Conservation (phyloP, 2,113 vertebrate genomes). For the Macroglossus sobrinus region DNA sequence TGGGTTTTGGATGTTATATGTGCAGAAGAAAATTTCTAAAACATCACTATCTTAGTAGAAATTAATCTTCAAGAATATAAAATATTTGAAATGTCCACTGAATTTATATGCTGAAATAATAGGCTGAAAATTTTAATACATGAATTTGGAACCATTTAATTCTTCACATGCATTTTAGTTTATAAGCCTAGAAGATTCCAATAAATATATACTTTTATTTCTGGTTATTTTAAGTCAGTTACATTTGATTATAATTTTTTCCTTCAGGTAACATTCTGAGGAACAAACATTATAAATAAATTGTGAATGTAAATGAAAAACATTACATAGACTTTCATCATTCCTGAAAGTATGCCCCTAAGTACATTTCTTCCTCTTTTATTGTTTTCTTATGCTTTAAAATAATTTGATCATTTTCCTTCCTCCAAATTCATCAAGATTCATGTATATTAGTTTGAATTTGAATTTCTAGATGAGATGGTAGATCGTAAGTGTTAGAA, state of each 20-base stretch:
- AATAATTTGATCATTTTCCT: constrained; percentile 62
- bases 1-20: neutral
- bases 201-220: constrained; percentile 53
- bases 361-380: constrained; percentile 37
- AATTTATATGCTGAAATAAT: neutral
- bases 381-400: constrained; percentile 58
- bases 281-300: constrained; percentile 73
- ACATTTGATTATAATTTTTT: constrained; percentile 71
- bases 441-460: constrained; percentile 49
- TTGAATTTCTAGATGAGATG: constrained; percentile 63
- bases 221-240: constrained; percentile 64
- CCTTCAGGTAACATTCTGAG: constrained; percentile 73
- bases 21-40: constrained; percentile 16
- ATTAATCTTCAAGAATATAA: constrained; percentile 18
- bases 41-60: neutral
- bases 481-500: constrained; percentile 52
- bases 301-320: constrained; percentile 67
- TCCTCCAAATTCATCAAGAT: constrained; percentile 61
- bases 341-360: constrained; percentile 62
- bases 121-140: neutral
- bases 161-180: neutral
- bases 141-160: neutral
- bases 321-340: constrained; percentile 57
- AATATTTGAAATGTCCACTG: neutral
- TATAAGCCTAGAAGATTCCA: constrained; percentile 41